phyloP scores from a whole-genome alignment of 2,888 invertebrate genomes.

The Andrena bucephala region DNA sequence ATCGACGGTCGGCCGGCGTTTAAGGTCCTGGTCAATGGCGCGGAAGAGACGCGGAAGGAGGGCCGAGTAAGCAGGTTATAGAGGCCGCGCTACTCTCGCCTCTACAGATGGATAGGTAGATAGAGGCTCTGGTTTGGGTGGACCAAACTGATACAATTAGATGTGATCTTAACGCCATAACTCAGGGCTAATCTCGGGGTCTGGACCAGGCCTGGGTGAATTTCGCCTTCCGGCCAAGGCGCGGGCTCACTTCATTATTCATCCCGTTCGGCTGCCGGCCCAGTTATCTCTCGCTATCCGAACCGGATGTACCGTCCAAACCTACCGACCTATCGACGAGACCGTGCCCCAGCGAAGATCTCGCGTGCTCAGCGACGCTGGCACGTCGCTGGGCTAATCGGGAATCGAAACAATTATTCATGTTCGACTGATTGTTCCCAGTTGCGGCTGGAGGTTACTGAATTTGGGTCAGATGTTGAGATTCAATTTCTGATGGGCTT shows the following conservation, averaged over 20 bases:
- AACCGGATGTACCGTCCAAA: conserved; percentile 70
- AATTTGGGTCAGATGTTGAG: background rate
- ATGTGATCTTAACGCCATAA: conserved; percentile 84
- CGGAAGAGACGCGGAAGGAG: conserved; percentile 79
- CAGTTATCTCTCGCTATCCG: conserved; percentile 79
- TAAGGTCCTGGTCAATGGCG: conserved; percentile 83
- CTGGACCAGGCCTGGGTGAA: conserved; percentile 72
- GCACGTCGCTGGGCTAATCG: conserved; percentile 14
- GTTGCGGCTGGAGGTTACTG: background rate
- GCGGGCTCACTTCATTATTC: conserved; percentile 85
- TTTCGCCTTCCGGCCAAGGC: conserved; percentile 82
- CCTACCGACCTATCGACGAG: conserved; percentile 76
- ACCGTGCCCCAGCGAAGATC: conserved; percentile 73
- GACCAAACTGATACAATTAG: conserved; percentile 84
- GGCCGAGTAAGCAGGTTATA: conserved; percentile 75
- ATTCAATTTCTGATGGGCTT: no score
- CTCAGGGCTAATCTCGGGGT: conserved; percentile 84
- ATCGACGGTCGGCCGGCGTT: conserved; percentile 78
- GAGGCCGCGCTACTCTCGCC: conserved; percentile 48
- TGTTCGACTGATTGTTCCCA: background rate
- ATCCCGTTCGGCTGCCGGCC: conserved; percentile 79
- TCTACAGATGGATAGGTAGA: conserved; percentile 82
- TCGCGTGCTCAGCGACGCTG: conserved; percentile 71
- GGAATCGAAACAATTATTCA: conserved; percentile 51
- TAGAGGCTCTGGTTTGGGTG: conserved; percentile 77